Percentiles rank a stretch among this genome's conserved stretches.
phyloP scores from a whole-genome alignment of 2,888 invertebrate species.

The Minunthozetes semirufus region DNA sequence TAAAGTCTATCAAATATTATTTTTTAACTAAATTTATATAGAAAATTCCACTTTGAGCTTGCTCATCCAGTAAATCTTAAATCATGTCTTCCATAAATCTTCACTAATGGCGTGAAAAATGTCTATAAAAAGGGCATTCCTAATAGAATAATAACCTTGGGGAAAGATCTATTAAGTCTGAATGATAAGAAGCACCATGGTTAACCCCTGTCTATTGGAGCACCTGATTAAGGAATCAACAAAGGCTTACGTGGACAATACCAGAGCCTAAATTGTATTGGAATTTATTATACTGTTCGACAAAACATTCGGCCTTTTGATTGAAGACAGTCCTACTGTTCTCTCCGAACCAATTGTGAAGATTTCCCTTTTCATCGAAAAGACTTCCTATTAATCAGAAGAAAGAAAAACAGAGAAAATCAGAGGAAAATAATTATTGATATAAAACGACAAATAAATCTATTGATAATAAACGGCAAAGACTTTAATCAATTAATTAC shows the following conservation, averaged over 20 bases:
- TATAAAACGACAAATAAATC: background rate
- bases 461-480: background rate
- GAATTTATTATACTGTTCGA: slow-evolving; percentile 32
- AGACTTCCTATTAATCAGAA: slow-evolving; percentile 33
- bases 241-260: background rate
- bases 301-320: slow-evolving; percentile 33
- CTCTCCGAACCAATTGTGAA: slow-evolving; percentile 23
- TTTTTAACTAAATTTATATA: too few relatives aligned
- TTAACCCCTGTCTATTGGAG: too few relatives aligned
- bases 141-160: too few relatives aligned
- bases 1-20: too few relatives aligned
- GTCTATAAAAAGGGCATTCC: too few relatives aligned
- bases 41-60: too few relatives aligned
- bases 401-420: background rate
- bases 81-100: too few relatives aligned
- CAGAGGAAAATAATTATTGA: background rate
- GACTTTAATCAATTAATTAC: background rate
- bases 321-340: background rate
- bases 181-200: too few relatives aligned
- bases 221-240: background rate
- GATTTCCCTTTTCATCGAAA: slow-evolving; percentile 30
- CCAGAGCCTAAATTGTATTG: background rate
- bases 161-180: too few relatives aligned
- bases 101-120: too few relatives aligned
- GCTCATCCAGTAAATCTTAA: too few relatives aligned